Evolutionary conservation across 2,888 invertebrate genomes (phyloP), one percentile per base, ranked within the genome.

Genomic region (Drosophila ezoana): DNA sequence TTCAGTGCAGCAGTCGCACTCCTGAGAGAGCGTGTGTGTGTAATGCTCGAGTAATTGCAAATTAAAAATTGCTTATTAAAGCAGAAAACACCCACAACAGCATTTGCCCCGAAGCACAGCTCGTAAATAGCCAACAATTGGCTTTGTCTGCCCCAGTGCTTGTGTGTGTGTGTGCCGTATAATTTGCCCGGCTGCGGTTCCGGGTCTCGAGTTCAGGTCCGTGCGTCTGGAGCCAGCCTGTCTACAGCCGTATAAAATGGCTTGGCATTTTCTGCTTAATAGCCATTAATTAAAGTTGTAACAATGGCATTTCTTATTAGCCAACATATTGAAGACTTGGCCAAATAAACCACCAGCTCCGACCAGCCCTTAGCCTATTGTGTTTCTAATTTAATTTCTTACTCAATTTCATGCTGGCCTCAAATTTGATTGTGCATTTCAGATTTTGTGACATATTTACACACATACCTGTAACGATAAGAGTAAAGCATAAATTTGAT

Each of bases 1-100:
- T 69, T 72, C 72, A 72, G 49, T 67, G 59, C 57, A 63, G 37
- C 51, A 41, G 9, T 23, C 14, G 10, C 16, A 14, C 51, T 37
- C n/a, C 43, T 45, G 32, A 16, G 14, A 11, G 18, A 41, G 14
- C 13, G 16, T 54, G 14, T 52, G 20, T 47, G 37, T 59, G 48
- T 69, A 82, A 61, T 77, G 63, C 72, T 68, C 72, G 77, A 85
- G 87, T 85, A 85, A 85, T 85, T 84, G 84, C 89, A 87, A 88
- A 87, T 85, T 85, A 85, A 85, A 88, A 85, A 87, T 85, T 87
- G 89, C 85, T 88, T 87, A 85, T 88, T 86, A 85, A 88, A 79
- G 84, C 79, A 86, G 70, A 88, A 81, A 62, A 56, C 72, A 51
- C 66, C 52, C 56, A 35, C 64, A 71, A 66, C 53, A 49, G 44